Base-by-base conservation (phyloP, 2,113 vertebrate species). In the Parus major region DNA sequence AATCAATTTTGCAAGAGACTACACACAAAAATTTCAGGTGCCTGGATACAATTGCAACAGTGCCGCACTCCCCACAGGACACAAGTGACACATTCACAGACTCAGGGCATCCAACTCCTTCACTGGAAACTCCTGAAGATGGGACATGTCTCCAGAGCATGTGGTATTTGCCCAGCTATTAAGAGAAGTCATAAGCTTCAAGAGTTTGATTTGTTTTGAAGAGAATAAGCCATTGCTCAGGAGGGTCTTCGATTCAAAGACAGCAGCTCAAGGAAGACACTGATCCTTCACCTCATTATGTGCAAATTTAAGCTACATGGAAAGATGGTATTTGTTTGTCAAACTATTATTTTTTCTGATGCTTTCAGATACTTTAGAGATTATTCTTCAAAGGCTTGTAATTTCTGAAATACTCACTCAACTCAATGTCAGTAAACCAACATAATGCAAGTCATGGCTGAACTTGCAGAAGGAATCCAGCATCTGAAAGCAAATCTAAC, bases 71-170 rank as follows among this genome's bases (percentile, higher is more conserved):
- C 24, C 21, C 59, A 73, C 24, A 56, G 28, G 36, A 35, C 25
- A 73, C 0, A 2, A 52, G 29, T 0, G 0, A 78, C 50, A 41
- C 11, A 44, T 50, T 27, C 1, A 1, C 47, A 71, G 49, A 72
- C 11, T 70, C 13, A 27, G 27, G 42, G 35, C n/a, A 78, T 47
- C 52, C 57, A 85, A 7, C 18, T 15, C 42, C 39, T 81, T 24
- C 73, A 42, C n/a, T 61, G 70, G 79, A 73, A 64, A 66, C 8
- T 64, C n/a, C 57, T 35, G n/a, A 46, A 68, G n/a, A 70, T 4
- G 15, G 52, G 25, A 63, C 25, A 11, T 0, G 2, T 27, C 42
- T 81, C 22, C 31, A 83, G 44, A 73, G 27, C 36, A 76, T 0
- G 0, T 28, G 63, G 46, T 50, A 86, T 90, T 59, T 88, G 64